Evolutionary conservation across 2,888 invertebrate genomes (phyloP).

Genomic region (Elmis aenea): DNA sequence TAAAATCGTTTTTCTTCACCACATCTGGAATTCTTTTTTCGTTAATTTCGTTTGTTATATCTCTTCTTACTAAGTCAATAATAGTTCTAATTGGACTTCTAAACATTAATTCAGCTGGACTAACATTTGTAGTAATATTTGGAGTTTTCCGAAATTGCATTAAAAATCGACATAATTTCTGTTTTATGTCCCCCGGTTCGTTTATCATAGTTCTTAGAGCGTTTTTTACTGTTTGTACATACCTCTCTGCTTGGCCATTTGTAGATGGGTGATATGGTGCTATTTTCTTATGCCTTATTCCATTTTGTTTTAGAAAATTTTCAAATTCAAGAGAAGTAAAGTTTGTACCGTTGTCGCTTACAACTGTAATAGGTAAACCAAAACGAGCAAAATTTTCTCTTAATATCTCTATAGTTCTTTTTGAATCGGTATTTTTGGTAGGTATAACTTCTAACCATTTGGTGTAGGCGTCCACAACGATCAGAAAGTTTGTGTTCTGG

Average conservation of each 20-base stretch:
- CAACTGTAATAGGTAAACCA: conserved; percentile 20
- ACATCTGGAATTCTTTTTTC: too few species aligned
- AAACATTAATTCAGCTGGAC: conserved; percentile 18
- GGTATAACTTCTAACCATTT: too few species aligned
- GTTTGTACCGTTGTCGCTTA: conserved; percentile 23
- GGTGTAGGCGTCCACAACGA: conserved; percentile 17
- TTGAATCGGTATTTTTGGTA: conserved; percentile 16
- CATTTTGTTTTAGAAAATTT: conserved; percentile 16
- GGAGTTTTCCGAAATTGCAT: conserved; percentile 17
- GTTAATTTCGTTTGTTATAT: too few species aligned
- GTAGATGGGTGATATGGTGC: conserved; percentile 26
- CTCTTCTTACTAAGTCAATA: conserved; percentile 12
- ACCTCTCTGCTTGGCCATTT: conserved; percentile 24
- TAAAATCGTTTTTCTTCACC: too few species aligned
- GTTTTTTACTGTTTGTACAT: conserved; percentile 20
- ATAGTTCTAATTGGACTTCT: conserved; percentile 8
- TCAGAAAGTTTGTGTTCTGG: conserved; percentile 8
- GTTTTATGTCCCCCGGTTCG: conserved; percentile 8
- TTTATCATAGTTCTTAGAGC: conserved; percentile 6
- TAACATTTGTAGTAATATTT: conserved; percentile 9
- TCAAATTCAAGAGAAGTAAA: conserved; percentile 24
- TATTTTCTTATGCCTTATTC: conserved; percentile 18
- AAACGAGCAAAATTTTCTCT: conserved; percentile 18
- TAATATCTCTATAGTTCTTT: conserved; percentile 5
- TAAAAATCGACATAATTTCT: conserved; percentile 10